Evolutionary conservation across 2,113 vertebrate genomes (phyloP), one percentile per base, ranked within the genome.

Genomic region (Ascaphus truei): DNA sequence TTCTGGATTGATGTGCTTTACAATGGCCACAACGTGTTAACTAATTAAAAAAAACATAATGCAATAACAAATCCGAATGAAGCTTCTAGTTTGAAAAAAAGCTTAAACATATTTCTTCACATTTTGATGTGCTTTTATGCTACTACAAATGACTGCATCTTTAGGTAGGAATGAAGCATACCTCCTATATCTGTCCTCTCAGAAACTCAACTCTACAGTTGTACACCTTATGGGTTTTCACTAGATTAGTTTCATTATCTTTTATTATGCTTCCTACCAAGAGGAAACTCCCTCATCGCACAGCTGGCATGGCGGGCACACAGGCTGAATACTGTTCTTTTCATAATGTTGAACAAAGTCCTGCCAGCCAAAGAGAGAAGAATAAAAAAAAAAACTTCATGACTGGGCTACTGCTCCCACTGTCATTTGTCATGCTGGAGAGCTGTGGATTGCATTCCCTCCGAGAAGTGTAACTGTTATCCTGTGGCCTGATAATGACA

Each of bases 401-500:
- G 65, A 29, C 65, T 34, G 37, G 65, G 53, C 65, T 53, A 68
- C 53, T 34, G 53, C 20, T 48, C 65, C 65, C 63, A 56, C 63
- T 56, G 63, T 66, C 51, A 66, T 66, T 66, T 58, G 47, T 68
- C 65, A 43, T 56, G 71, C 2, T 68, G 41, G 51, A 62, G 81
- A 59, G 26, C 33, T 71, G 22, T 47, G 53, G 59, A 81, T 73
- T 82, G 72, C 52, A 75, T 77, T 82, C 62, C 34, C 69, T 77
- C 75, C 56, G 67, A 80, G 82, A 85, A 79, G 81, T 31, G 78
- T 73, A 66, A 68, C 47, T 68, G 39, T 57, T 68, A 81, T 83
- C 66, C 72, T 47, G 20, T 76, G 56, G 30, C 73, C 79, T 75
- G 80, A 79, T 79, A 82, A 74, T 83, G 79, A 81, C 72, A 81